Evolutionary conservation across 2,797 vertebrate species (phyloP).

Genomic region (Tachyglossus aculeatus): DNA sequence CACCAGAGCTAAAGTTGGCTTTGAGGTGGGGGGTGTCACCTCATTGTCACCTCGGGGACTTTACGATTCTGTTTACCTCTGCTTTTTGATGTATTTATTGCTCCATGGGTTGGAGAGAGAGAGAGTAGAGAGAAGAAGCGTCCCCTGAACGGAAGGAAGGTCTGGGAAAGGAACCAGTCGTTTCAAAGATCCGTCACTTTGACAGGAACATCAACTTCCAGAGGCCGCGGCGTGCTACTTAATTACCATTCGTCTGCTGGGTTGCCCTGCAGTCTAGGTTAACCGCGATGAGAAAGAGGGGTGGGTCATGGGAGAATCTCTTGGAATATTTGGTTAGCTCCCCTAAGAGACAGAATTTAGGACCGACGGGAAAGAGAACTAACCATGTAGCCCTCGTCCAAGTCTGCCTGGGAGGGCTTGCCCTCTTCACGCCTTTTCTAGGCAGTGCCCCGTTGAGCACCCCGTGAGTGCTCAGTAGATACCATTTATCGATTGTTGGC

Average conservation of each 20-base stretch:
- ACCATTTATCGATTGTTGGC: no score
- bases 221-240: slow-evolving; percentile 48
- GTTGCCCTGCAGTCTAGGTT: neutral
- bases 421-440: no score
- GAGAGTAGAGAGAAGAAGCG: slow-evolving; percentile 18
- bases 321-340: slow-evolving; percentile 32
- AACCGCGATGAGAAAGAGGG: neutral
- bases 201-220: slow-evolving; percentile 38
- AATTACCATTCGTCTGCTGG: slow-evolving; percentile 40
- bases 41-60: slow-evolving; percentile 14
- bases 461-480: no score
- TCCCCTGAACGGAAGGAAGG: neutral
- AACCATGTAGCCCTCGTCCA: no score
- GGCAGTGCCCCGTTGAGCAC: no score
- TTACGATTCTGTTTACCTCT: slow-evolving; percentile 66
- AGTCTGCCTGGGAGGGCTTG: no score
- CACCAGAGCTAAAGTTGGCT: no score
- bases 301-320: neutral
- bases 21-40: no score
- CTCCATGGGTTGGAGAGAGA: slow-evolving; percentile 40
- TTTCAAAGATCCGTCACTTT: slow-evolving; percentile 23
- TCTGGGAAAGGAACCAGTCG: neutral
- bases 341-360: neutral
- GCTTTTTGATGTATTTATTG: slow-evolving; percentile 63
- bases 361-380: neutral